Evolutionary conservation across 2,113 vertebrate genomes (phyloP), one percentile per base, ranked within the genome.

Genomic region (Caracal caracal): DNA sequence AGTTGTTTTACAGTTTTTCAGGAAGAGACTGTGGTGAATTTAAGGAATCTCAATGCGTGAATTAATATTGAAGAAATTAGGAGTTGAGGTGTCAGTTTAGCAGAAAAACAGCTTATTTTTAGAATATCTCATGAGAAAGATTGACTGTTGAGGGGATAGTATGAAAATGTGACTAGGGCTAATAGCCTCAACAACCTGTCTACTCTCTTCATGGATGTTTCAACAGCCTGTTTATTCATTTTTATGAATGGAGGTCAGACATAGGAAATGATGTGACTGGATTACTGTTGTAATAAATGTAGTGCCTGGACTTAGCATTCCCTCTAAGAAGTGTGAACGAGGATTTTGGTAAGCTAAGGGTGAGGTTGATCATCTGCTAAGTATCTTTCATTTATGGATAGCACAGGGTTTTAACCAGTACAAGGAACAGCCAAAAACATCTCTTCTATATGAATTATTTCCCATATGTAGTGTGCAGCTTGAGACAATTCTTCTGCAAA

Each of bases 31-130:
- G 2, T 80, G 49, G 13, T 33, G 24, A 79, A 56, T 28, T 2
- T 22, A 75, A 65, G 40, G 49, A 92, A 59, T 71, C 8, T 79
- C 56, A 90, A 63, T 40, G 5, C 2, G n/a, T 26, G 10, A 65
- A 28, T 70, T 20, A 30, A 13, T 40, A 47, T 12, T 56, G 56
- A 84, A 83, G 49, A 87, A 47, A 65, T 87, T 10, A 56, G 56
- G 49, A 83, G n/a, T 96, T 93, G 87, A 56, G 17, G 33, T 33
- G 61, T 71, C 37, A 49, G 12, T 47, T 93, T 83, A 89, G 24
- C 10, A 91, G 43, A 93, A 33, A 24, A 76, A 61, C 28, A 81
- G 59, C 51, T 89, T 78, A 79, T 80, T 79, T 96, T 90, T 84
- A 92, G 66, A 93, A 53, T 86, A 53, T 37, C 22, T 91, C 78